phyloP scores from a whole-genome alignment of 2,888 invertebrate genomes.

The Tetrapedia diversipes region DNA sequence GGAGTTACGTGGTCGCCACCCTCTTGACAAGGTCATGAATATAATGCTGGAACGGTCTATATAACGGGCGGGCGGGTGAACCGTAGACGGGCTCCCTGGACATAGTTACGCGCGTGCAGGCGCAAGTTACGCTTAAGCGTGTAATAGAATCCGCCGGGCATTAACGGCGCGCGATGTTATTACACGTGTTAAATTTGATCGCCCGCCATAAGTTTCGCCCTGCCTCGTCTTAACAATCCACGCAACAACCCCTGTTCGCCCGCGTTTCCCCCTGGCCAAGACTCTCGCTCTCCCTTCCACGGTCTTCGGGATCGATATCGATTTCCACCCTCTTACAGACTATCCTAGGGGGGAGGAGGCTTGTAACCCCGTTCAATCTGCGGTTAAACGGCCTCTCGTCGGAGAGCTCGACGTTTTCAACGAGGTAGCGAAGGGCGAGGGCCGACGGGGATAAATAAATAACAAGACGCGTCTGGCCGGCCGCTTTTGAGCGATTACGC shows the following conservation, averaged over 20 bases:
- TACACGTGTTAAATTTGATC: slow-evolving; percentile 72
- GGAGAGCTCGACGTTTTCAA: slow-evolving; percentile 12
- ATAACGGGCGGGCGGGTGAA: too few relatives aligned
- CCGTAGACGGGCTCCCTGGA: too few relatives aligned
- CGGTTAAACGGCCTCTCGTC: slow-evolving; percentile 37
- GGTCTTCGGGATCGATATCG: slow-evolving; percentile 51
- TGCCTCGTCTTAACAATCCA: slow-evolving; percentile 59
- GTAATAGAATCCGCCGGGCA: slow-evolving; percentile 66
- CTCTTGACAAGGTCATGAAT: slow-evolving; percentile 14
- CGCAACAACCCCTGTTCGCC: slow-evolving; percentile 27
- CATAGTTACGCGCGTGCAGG: slow-evolving; percentile 67
- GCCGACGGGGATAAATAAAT: slow-evolving; percentile 36
- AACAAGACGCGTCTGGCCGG: slow-evolving; percentile 1
- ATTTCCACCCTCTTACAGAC: slow-evolving; percentile 38
- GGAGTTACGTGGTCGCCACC: background rate
- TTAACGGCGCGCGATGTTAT: slow-evolving; percentile 69
- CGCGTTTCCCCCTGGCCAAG: background rate
- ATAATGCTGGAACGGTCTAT: slow-evolving; percentile 22
- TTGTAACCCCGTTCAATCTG: slow-evolving; percentile 39
- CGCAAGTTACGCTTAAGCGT: slow-evolving; percentile 69
- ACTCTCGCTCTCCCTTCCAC: background rate
- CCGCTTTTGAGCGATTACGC: too few relatives aligned
- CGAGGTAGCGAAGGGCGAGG: too few relatives aligned
- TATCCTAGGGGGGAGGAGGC: slow-evolving; percentile 4
- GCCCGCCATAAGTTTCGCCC: slow-evolving; percentile 64